A percentile compares a stretch with the other conserved stretches of the same genome.
Evolutionary conservation across 2,888 invertebrate species (phyloP).

Genomic region (Nomada fucata): DNA sequence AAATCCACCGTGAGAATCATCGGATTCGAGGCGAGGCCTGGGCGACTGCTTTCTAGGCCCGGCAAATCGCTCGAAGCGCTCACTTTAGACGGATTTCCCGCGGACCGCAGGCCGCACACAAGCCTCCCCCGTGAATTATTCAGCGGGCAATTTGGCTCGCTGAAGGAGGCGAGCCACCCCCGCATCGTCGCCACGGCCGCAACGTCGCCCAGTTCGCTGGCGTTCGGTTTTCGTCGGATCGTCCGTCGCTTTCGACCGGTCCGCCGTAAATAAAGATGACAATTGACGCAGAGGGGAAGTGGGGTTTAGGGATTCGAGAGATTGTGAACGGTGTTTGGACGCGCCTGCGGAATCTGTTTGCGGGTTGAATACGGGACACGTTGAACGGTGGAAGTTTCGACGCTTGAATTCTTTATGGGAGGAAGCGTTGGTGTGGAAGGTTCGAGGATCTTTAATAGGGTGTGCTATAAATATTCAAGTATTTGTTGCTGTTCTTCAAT

Average conservation of each 20-base stretch:
- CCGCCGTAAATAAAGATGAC: slow-evolving; percentile 16
- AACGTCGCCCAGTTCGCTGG: slow-evolving; percentile 21
- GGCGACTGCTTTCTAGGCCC: slow-evolving; percentile 20
- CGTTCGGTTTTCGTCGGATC: neutral
- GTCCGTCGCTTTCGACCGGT: neutral
- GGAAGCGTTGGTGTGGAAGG: no score
- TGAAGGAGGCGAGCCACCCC: slow-evolving; percentile 35
- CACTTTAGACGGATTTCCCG: slow-evolving; percentile 49
- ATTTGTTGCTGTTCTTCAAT: no score
- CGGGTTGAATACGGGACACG: neutral
- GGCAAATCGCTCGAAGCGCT: slow-evolving; percentile 39
- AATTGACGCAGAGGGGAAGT: slow-evolving; percentile 5
- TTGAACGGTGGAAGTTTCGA: no score
- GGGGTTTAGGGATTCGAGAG: neutral
- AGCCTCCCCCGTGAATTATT: slow-evolving; percentile 48
- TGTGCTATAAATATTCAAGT: no score
- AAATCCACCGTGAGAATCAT: neutral
- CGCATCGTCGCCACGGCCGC: neutral
- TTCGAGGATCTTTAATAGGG: no score
- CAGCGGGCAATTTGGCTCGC: slow-evolving; percentile 53
- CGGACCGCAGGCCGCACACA: slow-evolving; percentile 27
- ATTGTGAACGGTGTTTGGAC: neutral
- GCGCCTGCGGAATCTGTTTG: slow-evolving; percentile 6
- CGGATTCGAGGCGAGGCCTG: neutral
- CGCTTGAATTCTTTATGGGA: neutral